Conservation (phyloP, 2,113 vertebrate species). For the Nannospalax galili region DNA sequence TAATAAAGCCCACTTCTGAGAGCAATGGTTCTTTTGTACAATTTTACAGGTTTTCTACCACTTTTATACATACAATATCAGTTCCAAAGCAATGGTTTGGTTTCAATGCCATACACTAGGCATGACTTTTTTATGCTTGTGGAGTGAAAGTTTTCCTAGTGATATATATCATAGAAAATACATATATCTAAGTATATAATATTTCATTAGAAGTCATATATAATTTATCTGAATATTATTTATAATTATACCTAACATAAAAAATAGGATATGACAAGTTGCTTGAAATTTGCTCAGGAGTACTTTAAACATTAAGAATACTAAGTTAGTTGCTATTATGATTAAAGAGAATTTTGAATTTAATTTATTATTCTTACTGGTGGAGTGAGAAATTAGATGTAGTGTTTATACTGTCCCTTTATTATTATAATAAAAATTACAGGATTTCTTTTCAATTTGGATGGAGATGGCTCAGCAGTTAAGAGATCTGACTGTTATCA, state of each 20-base stretch:
- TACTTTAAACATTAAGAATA: neutral
- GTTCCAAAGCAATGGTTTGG: neutral
- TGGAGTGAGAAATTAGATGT: neutral
- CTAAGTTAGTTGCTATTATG: neutral
- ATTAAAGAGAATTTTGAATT: neutral
- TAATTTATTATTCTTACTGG: neutral
- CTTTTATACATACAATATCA: neutral
- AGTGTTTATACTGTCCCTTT: neutral
- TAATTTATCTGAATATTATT: constrained; percentile 5
- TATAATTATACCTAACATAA: neutral
- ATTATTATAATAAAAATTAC: neutral
- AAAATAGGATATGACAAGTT: neutral
- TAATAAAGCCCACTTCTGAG: neutral
- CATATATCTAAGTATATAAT: neutral
- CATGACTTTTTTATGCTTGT: neutral
- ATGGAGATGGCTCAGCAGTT: neutral
- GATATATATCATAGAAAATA: neutral
- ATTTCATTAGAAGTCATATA: neutral
- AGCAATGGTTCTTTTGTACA: neutral
- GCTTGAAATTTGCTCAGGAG: neutral
- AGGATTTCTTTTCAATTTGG: neutral
- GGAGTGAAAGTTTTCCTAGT: neutral
- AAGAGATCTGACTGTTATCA: no score
- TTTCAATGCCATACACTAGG: neutral
- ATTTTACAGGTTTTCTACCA: neutral